phyloP scores from a whole-genome alignment of 92 coral and sea anemone species.

The Zoanthus sociatus region DNA sequence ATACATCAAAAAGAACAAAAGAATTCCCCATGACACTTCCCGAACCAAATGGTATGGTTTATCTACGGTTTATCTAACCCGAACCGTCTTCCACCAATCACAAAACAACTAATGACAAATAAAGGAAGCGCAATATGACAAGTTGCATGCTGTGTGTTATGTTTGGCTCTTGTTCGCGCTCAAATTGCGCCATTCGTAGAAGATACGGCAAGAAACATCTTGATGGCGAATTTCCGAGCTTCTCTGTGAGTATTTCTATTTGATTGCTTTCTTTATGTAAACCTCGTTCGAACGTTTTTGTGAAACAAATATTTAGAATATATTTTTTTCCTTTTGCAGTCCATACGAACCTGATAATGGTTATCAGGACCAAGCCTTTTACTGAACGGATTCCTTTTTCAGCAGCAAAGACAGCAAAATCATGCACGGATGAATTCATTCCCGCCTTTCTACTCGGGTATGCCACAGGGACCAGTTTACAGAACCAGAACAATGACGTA shows the following conservation, averaged over 20 bases:
- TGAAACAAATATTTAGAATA: too few relatives aligned
- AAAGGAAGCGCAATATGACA: conserved; percentile 4
- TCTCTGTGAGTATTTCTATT: conserved; percentile 10
- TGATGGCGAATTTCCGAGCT: conserved; percentile 9
- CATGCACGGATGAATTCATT: too few relatives aligned
- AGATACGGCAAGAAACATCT: not conserved
- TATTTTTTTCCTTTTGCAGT: too few relatives aligned
- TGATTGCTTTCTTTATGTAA: not conserved
- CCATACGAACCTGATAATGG: too few relatives aligned
- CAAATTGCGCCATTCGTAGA: not conserved
- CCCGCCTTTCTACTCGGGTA: too few relatives aligned
- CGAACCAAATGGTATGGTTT: too few relatives aligned
- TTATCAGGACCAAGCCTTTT: too few relatives aligned
- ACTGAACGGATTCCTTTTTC: too few relatives aligned
- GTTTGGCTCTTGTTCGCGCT: conserved; percentile 9
- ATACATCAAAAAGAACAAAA: not conserved
- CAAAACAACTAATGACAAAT: conserved; percentile 4
- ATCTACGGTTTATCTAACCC: not conserved
- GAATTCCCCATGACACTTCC: too few relatives aligned
- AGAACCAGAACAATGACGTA: not conserved
- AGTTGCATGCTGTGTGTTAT: conserved; percentile 6
- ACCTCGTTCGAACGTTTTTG: too few relatives aligned
- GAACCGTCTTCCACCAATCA: not conserved
- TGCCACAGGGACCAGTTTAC: too few relatives aligned
- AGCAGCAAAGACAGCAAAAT: too few relatives aligned